Percentiles rank a stretch among this genome's conserved stretches.
Conservation (phyloP, 2,888 invertebrate genomes). For the Boloria euphrosyne region DNA sequence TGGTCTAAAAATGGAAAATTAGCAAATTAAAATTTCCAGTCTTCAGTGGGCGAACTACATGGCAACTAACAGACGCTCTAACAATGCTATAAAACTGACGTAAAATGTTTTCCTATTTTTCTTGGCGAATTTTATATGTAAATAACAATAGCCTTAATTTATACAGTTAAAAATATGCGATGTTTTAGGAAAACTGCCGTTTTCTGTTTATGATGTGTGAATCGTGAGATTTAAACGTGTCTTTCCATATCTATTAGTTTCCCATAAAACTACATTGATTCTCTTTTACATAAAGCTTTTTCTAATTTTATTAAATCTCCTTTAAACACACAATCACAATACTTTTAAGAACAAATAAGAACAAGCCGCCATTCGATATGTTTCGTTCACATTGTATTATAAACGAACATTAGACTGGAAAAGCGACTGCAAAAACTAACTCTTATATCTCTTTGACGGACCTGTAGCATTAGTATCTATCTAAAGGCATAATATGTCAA, state of each 20-base stretch:
- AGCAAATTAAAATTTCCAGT: slow-evolving; percentile 39
- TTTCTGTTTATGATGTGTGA: slow-evolving; percentile 1
- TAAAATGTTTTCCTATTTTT: slow-evolving; percentile 45
- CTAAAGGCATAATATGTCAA: slow-evolving; percentile 42
- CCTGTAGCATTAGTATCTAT: slow-evolving; percentile 30
- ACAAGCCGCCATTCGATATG: neutral
- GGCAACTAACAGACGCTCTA: slow-evolving; percentile 62
- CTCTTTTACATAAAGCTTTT: too few relatives aligned
- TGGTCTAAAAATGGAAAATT: slow-evolving; percentile 52
- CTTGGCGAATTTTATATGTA: slow-evolving; percentile 27
- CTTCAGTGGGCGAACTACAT: slow-evolving; percentile 54
- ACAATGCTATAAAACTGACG: slow-evolving; percentile 57
- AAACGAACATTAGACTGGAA: slow-evolving; percentile 23
- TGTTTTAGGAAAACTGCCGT: neutral
- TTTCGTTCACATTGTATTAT: slow-evolving; percentile 21
- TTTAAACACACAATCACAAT: neutral
- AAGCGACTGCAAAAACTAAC: slow-evolving; percentile 24
- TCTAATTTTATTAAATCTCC: neutral
- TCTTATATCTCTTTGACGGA: slow-evolving; percentile 22
- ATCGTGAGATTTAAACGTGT: neutral
- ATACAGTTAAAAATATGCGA: slow-evolving; percentile 12
- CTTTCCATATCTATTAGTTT: too few relatives aligned
- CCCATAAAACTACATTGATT: too few relatives aligned
- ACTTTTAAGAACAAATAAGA: neutral
- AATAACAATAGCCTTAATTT: slow-evolving; percentile 18